phyloP scores from a whole-genome alignment of 2,113 vertebrate species.

The Campylorhamphus procurvoides region DNA sequence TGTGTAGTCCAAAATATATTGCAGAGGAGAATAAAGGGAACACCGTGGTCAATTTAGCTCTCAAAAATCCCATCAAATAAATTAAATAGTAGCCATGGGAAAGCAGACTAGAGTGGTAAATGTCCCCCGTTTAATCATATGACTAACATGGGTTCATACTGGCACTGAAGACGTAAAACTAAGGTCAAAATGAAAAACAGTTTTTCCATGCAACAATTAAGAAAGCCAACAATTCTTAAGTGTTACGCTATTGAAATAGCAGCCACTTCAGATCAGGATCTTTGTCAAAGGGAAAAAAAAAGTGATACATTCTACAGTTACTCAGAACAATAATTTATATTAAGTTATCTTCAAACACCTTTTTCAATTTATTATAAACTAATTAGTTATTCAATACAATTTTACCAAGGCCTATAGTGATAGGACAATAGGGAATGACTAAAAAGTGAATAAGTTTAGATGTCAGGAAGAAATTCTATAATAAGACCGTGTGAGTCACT shows the following conservation, averaged over 20 bases:
- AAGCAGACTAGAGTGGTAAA: not conserved
- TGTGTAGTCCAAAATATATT: not conserved
- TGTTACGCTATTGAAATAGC: not conserved
- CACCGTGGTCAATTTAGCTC: not conserved
- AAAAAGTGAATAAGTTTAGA: not conserved
- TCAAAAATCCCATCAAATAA: not conserved
- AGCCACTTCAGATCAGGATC: not conserved
- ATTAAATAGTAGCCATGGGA: not conserved
- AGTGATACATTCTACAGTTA: not conserved
- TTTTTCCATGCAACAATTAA: not conserved
- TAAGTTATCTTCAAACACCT: not conserved
- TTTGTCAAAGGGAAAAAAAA: not conserved
- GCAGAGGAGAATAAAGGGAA: not conserved
- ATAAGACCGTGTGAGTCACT: rapidly evolving
- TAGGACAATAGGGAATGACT: not conserved
- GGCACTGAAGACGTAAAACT: not conserved
- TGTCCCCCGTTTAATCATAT: not conserved
- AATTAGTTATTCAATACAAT: not conserved
- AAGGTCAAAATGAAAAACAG: not conserved
- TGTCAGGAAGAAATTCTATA: not conserved
- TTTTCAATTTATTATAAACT: not conserved
- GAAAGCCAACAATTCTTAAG: not conserved
- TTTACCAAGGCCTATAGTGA: not conserved
- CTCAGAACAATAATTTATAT: not conserved
- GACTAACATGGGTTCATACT: not conserved